A percentile compares a stretch with the other conserved stretches of the same genome.
Evolutionary conservation across 2,113 vertebrate species (phyloP).

Genomic region (Galbula dea): DNA sequence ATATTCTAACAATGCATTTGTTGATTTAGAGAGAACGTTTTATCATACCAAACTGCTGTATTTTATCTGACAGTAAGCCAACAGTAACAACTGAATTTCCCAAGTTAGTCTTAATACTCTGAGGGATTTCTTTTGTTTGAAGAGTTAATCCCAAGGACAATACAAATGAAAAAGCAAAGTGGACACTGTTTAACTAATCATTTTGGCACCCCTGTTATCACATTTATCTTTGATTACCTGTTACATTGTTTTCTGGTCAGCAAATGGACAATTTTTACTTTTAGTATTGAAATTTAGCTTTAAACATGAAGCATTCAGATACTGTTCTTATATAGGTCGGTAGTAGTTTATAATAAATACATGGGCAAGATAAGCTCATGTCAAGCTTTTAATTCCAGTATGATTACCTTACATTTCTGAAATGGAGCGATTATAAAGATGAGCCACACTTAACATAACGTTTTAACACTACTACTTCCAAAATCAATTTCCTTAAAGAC

Average conservation of each 20-base stretch:
- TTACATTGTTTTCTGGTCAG: background rate
- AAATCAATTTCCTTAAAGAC: background rate
- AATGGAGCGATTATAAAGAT: background rate
- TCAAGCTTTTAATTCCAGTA: conserved; percentile 38
- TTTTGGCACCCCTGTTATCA: background rate
- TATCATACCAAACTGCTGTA: background rate
- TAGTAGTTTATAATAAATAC: conserved; percentile 18
- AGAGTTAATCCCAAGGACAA: conserved; percentile 2
- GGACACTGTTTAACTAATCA: background rate
- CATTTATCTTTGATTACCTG: background rate
- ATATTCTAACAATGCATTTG: background rate
- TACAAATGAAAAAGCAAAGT: conserved; percentile 21
- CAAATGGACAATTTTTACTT: background rate
- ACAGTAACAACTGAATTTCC: conserved; percentile 10
- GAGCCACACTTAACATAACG: background rate
- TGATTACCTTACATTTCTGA: background rate
- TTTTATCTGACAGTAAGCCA: conserved; percentile 5
- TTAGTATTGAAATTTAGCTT: background rate
- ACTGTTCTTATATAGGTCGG: background rate
- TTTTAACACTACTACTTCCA: background rate
- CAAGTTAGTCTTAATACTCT: background rate
- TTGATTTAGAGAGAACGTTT: background rate
- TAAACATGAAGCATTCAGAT: background rate
- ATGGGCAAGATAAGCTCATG: background rate
- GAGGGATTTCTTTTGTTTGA: conserved; percentile 40